Conservation (phyloP, 23 tunicate genomes). For the Clavelina lepadiformis region DNA sequence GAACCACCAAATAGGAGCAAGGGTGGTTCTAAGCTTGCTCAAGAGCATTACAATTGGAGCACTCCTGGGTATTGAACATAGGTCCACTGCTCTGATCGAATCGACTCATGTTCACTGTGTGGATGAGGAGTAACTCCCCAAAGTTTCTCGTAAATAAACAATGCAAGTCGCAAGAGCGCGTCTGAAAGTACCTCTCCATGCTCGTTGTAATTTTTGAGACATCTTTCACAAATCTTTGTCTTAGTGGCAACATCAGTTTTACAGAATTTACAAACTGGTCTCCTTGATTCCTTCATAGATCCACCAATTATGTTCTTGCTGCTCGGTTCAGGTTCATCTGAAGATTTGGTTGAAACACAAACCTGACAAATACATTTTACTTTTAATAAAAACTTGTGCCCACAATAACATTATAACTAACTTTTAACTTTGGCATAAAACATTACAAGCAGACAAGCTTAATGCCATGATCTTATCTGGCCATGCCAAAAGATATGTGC, state of each 20-base stretch:
- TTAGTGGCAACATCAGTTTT: constrained; percentile 33
- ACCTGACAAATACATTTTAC: neutral
- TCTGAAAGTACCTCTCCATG: constrained; percentile 40
- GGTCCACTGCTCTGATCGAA: neutral
- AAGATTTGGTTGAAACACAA: too few species aligned
- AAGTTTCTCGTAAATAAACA: neutral
- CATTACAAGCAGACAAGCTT: neutral
- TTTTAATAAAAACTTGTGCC: too few species aligned
- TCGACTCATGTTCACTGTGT: too few species aligned
- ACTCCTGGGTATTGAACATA: neutral
- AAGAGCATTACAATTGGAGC: neutral
- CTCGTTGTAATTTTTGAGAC: constrained; percentile 45
- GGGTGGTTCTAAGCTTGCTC: too few species aligned
- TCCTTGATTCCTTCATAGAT: constrained; percentile 5
- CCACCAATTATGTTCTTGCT: neutral
- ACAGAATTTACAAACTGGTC: constrained; percentile 43
- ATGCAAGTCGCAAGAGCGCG: too few species aligned
- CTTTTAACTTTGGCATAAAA: neutral
- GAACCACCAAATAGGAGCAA: too few species aligned
- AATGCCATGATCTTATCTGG: too few species aligned
- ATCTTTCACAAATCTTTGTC: constrained; percentile 44
- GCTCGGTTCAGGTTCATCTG: neutral
- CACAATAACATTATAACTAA: too few species aligned
- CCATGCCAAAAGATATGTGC: too few species aligned
- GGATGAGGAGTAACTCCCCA: too few species aligned